Evolutionary conservation across 2,888 invertebrate genomes (phyloP).

Genomic region (Drosophila conformis): DNA sequence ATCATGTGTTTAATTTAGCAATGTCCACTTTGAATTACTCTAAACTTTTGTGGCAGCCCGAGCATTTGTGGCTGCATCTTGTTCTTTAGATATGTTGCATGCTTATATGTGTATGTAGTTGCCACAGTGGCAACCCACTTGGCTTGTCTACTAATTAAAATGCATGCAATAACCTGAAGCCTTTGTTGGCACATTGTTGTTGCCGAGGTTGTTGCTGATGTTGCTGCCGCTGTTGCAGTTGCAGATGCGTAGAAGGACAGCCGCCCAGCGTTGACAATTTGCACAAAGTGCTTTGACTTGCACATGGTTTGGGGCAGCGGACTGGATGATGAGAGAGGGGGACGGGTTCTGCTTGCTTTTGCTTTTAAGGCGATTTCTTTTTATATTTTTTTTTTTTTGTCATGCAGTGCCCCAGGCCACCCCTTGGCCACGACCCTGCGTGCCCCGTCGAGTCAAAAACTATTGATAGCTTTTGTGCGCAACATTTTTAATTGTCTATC

Average conservation of each 20-base stretch:
- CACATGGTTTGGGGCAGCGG: constrained; percentile 15
- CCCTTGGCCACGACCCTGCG: neutral
- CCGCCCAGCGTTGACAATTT: constrained; percentile 70
- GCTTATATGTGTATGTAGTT: constrained; percentile 31
- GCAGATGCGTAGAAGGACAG: constrained; percentile 74
- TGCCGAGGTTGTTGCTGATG: constrained; percentile 63
- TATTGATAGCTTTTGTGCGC: constrained; percentile 69
- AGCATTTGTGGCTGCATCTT: constrained; percentile 34
- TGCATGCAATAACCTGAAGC: constrained; percentile 80
- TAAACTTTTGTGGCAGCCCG: constrained; percentile 13
- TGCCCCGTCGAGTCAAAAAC: constrained; percentile 27
- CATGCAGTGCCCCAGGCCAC: neutral
- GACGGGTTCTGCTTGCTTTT: neutral
- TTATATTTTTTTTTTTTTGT: constrained; percentile 6
- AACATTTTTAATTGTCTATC: constrained; percentile 78
- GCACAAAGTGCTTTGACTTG: constrained; percentile 73
- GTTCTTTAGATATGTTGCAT: constrained; percentile 42
- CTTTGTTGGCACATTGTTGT: constrained; percentile 77
- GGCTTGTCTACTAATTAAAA: constrained; percentile 80
- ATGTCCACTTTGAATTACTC: neutral
- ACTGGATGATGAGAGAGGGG: neutral
- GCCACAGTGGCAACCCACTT: constrained; percentile 74
- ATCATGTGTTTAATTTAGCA: neutral
- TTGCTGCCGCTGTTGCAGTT: constrained; percentile 34
- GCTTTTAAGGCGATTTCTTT: constrained; percentile 26